Evolutionary conservation across 1,140 invertebrate species (phyloP).

Genomic region (Hyles euphorbiae): DNA sequence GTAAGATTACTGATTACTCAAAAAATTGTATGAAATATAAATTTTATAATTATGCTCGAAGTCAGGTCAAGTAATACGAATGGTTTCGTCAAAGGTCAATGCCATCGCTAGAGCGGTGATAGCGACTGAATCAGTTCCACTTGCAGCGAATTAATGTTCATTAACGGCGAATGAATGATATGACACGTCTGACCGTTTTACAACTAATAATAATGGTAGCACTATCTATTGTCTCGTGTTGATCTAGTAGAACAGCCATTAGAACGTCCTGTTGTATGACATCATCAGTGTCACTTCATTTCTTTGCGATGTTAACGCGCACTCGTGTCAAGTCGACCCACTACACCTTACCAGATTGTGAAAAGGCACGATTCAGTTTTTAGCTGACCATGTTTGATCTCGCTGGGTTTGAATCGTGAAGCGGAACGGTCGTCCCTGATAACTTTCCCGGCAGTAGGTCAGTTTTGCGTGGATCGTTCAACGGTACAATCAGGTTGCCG

Average conservation of each 20-base stretch:
- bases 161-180: constrained; percentile 47
- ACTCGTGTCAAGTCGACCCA: constrained; percentile 16
- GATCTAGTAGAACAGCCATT: constrained; percentile 36
- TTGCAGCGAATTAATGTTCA: constrained; percentile 69
- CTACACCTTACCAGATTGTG: neutral
- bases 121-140: constrained; percentile 73
- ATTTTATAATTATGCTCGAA: constrained; percentile 8
- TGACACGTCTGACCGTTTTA: constrained; percentile 33
- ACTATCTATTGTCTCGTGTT: constrained; percentile 25
- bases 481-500: constrained; percentile 72
- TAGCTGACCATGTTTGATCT: constrained; percentile 16
- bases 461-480: constrained; percentile 67
- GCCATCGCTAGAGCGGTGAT: constrained; percentile 57
- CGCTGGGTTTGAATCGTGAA: constrained; percentile 33
- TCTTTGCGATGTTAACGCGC: constrained; percentile 37
- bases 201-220: constrained; percentile 16
- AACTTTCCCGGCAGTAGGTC: constrained; percentile 72
- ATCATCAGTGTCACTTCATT: constrained; percentile 40
- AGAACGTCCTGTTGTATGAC: constrained; percentile 47
- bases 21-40: neutral
- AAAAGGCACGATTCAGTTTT: too few species aligned
- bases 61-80: constrained; percentile 32
- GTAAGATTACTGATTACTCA: too few species aligned
- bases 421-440: constrained; percentile 61
- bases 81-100: constrained; percentile 58